A percentile compares a stretch with the other conserved stretches of the same genome.
phyloP scores from a whole-genome alignment of 35 echinoderm and acorn worm species.

The Lytechinus variegatus region DNA sequence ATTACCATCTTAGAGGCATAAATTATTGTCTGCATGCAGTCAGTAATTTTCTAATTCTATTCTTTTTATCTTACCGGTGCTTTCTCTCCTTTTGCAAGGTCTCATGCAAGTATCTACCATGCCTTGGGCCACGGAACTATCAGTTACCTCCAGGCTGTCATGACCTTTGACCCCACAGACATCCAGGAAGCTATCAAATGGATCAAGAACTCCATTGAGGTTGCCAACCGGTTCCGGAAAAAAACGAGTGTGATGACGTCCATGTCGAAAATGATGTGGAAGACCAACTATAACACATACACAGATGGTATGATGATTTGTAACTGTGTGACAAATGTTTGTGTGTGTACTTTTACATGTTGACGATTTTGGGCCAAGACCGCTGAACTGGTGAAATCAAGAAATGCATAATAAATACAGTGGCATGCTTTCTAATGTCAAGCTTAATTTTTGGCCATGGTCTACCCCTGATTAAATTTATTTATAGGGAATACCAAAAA shows the following conservation, averaged over 20 bases:
- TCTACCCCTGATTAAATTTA: too few species aligned
- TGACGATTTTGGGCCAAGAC: too few species aligned
- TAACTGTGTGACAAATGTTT: too few species aligned
- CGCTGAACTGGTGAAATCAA: too few species aligned
- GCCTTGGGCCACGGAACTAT: conserved; percentile 91
- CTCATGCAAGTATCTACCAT: conserved; percentile 92
- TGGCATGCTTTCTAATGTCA: too few species aligned
- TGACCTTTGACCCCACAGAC: conserved; percentile 99
- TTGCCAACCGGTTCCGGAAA: conserved; percentile 78
- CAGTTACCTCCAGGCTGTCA: conserved; percentile 93
- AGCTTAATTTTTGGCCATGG: too few species aligned
- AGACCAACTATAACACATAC: conserved; percentile 87
- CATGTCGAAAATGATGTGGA: conserved; percentile 81
- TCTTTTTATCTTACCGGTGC: not conserved
- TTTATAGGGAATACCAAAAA: too few species aligned
- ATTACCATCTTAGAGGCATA: too few species aligned
- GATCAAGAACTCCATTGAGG: conserved; percentile 91
- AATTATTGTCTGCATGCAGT: too few species aligned
- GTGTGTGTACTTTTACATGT: too few species aligned
- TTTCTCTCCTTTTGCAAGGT: conserved; percentile 54
- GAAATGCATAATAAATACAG: too few species aligned
- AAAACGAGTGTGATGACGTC: conserved; percentile 66
- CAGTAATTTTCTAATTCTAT: too few species aligned
- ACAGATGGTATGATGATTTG: conserved; percentile 65
- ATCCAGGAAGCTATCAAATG: conserved; percentile 83